Evolutionary conservation across 2,113 vertebrate genomes (phyloP), one percentile per base, ranked within the genome.

Genomic region (Pagrus major): DNA sequence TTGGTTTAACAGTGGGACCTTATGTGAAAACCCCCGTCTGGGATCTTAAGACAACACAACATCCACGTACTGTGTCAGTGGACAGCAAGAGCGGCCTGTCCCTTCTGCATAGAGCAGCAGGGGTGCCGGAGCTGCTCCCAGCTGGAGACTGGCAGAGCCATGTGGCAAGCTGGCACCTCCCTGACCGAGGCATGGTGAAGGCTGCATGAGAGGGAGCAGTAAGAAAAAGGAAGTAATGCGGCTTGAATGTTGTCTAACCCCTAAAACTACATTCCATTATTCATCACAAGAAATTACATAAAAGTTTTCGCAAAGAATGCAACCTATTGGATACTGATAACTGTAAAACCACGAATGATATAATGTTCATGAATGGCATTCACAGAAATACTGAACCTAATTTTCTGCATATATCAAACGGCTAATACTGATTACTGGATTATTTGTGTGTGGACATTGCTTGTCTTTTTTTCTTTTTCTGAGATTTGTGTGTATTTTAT

Each of bases 81-180:
- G 66, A 76, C 47, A 46, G 58, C 60, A 52, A 9, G 3, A 61
- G 56, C 44, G 47, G 60, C 77, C 78, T n/a, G 37, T 77, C 78
- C 91, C 90, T 87, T 93, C 90, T 91, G 88, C 68, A 76, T 73
- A 35, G 76, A 83, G 79, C 86, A 83, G 89, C 80, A 51, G 83
- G 85, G 80, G 77, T 29, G 49, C 37, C 31, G 25, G 84, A 83
- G 71, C 70, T 59, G 65, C 27, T 77, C 72, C 80, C 85, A 65
- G 86, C 87, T 78, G 84, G 84, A 78, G 73, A 39, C 71, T 4
- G 27, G 70, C 39, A 71, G 10, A 60, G 80, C 79, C 88, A 86
- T 88, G 88, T 85, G 83, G 74, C 75, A 78, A 66, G 39, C 23
- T 85, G 75, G 65, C 73, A 71, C 65, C 74, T 65, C 37, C 23